A percentile compares a stretch with the other conserved stretches of the same genome.
Conservation (phyloP, 2,888 invertebrate species). For the Fissipunctia ypsillon region DNA sequence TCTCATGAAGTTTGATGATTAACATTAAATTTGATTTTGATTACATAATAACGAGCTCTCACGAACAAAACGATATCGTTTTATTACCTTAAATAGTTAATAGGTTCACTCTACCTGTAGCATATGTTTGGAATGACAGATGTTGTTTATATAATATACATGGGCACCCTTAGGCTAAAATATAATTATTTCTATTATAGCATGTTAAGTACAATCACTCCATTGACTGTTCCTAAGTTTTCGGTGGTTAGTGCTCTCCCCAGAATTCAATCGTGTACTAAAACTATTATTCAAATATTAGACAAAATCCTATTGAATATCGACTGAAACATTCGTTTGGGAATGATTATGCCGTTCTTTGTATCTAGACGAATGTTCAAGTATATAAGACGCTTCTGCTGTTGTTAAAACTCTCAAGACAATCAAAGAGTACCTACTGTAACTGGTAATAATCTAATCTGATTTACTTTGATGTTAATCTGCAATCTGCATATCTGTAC, state of each 20-base stretch:
- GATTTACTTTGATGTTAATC: background rate
- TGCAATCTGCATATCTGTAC: constrained; percentile 2
- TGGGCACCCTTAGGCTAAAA: constrained; percentile 15
- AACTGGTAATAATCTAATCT: background rate
- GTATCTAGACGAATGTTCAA: background rate
- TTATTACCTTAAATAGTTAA: constrained; percentile 68
- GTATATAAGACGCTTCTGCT: background rate
- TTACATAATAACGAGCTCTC: constrained; percentile 78
- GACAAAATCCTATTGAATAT: background rate
- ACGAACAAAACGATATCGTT: constrained; percentile 69
- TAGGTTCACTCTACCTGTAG: constrained; percentile 4
- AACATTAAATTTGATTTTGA: constrained; percentile 83
- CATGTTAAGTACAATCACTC: background rate
- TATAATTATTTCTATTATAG: constrained; percentile 1
- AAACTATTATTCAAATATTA: background rate
- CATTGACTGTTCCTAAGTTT: background rate
- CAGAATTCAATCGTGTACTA: background rate
- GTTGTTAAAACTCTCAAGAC: background rate
- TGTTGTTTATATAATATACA: constrained; percentile 12
- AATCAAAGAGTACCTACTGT: constrained; percentile 1
- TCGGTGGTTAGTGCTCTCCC: background rate
- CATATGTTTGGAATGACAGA: constrained; percentile 35
- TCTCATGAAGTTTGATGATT: constrained; percentile 79
- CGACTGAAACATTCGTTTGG: background rate
- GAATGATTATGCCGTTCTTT: background rate